phyloP scores from a whole-genome alignment of 2,113 vertebrate genomes.

The Bombycilla garrulus region DNA sequence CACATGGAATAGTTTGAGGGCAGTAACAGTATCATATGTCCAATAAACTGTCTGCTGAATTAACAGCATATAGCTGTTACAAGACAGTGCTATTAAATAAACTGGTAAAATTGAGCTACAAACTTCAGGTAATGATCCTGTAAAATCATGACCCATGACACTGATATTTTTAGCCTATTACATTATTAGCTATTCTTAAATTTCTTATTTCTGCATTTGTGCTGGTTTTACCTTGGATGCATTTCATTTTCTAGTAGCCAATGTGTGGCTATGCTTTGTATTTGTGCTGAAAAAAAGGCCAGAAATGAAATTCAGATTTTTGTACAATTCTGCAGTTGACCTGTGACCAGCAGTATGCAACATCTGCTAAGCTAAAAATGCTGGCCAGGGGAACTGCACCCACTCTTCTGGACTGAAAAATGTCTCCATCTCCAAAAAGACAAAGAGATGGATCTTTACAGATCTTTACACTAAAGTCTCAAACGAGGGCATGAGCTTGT shows the following conservation, averaged over 20 bases:
- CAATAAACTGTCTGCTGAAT: background rate
- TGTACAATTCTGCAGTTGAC: background rate
- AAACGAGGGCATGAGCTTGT: accelerated
- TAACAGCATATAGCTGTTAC: background rate
- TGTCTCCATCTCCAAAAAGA: background rate
- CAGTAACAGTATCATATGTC: background rate
- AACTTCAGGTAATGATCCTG: background rate
- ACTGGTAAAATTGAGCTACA: background rate
- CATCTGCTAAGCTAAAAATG: background rate
- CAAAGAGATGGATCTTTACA: background rate
- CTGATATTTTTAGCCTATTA: background rate
- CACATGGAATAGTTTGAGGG: background rate
- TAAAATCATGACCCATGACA: background rate
- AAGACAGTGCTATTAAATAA: background rate
- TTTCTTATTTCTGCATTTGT: background rate
- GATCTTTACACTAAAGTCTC: background rate
- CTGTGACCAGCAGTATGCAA: background rate
- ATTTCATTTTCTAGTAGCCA: background rate
- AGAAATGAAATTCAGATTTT: background rate
- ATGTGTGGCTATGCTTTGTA: background rate
- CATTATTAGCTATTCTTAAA: background rate
- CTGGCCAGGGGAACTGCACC: background rate
- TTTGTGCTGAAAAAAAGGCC: background rate
- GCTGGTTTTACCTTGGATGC: background rate
- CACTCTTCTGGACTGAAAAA: background rate